Conservation (phyloP, 2,888 invertebrate species). For the Leptothorax acervorum region DNA sequence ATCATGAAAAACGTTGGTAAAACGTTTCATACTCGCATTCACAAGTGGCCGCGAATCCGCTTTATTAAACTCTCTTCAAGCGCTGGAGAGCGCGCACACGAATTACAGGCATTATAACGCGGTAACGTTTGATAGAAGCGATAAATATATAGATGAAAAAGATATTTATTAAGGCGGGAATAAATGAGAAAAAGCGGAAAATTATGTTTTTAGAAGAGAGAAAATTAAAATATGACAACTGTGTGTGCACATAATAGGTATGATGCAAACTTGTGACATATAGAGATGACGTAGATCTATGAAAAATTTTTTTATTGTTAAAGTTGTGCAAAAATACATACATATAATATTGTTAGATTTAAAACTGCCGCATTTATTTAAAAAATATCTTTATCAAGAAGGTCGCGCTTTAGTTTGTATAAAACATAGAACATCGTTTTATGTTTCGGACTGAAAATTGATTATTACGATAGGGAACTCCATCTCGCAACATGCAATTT, state of each 20-base stretch:
- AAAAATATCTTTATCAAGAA: not conserved
- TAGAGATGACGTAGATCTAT: not conserved
- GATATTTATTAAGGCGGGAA: slow-evolving; percentile 5
- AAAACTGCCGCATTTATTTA: too few species aligned
- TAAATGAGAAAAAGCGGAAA: not conserved
- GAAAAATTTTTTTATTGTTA: not conserved
- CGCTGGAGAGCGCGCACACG: not conserved
- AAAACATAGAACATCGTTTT: not conserved
- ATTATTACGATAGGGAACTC: not conserved
- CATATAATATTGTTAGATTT: not conserved
- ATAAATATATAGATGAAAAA: slow-evolving; percentile 6
- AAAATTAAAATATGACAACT: not conserved
- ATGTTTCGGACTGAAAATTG: not conserved
- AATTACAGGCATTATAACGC: slow-evolving; percentile 30
- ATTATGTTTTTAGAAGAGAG: not conserved
- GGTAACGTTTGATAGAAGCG: slow-evolving; percentile 18
- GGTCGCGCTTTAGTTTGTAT: not conserved
- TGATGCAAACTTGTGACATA: not conserved
- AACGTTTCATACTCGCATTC: slow-evolving; percentile 57
- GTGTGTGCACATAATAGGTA: not conserved
- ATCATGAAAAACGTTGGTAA: slow-evolving; percentile 66
- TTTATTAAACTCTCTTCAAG: slow-evolving; percentile 66
- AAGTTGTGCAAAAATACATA: not conserved
- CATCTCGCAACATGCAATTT: not conserved
- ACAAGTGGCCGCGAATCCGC: slow-evolving; percentile 63